Evolutionary conservation across 2,797 vertebrate genomes (phyloP).

Genomic region (Rhinogobio ventralis): DNA sequence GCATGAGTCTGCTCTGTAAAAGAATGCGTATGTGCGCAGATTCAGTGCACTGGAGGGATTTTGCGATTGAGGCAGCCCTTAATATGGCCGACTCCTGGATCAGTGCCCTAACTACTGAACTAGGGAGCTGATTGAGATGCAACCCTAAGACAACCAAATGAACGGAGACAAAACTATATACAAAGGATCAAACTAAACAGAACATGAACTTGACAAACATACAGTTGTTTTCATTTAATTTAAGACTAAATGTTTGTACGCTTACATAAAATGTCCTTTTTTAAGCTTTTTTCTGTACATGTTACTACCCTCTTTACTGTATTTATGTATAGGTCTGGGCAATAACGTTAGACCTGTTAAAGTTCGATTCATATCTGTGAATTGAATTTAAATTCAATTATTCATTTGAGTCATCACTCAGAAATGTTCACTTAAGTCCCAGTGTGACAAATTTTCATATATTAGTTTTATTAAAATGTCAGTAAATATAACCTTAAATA

Average conservation of each 20-base stretch:
- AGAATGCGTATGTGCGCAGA: too few species aligned
- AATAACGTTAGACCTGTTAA: neutral
- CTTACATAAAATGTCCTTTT: neutral
- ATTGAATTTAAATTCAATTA: neutral
- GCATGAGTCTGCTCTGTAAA: too few species aligned
- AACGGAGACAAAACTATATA: neutral
- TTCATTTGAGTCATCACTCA: neutral
- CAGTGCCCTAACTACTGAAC: too few species aligned
- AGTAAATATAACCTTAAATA: neutral
- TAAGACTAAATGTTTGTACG: neutral
- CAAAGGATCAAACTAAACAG: too few species aligned
- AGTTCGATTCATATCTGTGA: neutral
- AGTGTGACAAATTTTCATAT: neutral
- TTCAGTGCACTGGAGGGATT: too few species aligned
- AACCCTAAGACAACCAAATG: neutral
- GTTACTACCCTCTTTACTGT: neutral
- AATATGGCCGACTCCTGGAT: too few species aligned
- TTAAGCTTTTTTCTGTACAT: neutral
- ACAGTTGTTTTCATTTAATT: neutral
- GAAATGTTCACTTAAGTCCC: neutral
- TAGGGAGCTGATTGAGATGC: too few species aligned
- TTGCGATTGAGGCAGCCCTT: too few species aligned
- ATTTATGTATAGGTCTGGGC: neutral
- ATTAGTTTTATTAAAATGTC: neutral
- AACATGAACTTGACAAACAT: neutral